Conservation (phyloP, 2,888 invertebrate genomes). For the Stenoptilia bipunctidactyla region DNA sequence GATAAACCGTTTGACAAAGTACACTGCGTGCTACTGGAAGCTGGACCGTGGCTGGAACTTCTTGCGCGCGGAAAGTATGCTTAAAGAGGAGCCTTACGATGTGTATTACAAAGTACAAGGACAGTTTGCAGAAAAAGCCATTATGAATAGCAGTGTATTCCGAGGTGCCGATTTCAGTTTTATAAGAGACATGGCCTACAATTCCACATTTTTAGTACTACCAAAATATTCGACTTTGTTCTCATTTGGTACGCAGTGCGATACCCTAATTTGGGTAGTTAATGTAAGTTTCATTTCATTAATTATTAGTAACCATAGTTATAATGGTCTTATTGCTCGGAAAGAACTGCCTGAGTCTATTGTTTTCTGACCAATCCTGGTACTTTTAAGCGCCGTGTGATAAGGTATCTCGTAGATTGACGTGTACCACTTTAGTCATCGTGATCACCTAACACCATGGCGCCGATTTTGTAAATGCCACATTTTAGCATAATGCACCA, state of each 20-base stretch:
- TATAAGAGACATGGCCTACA: slow-evolving; percentile 35
- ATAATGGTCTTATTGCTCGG: no score
- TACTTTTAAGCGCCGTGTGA: no score
- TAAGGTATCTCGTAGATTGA: no score
- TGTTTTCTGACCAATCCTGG: no score
- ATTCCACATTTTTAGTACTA: slow-evolving; percentile 32
- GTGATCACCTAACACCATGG: no score
- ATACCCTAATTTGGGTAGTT: slow-evolving; percentile 38
- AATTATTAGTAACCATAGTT: no score
- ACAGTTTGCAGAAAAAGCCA: slow-evolving; percentile 38
- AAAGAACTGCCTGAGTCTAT: no score
- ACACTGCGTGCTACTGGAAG: slow-evolving; percentile 48
- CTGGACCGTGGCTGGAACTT: slow-evolving; percentile 41
- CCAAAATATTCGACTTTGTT: slow-evolving; percentile 31
- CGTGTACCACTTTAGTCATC: no score
- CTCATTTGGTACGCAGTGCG: slow-evolving; percentile 32
- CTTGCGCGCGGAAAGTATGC: slow-evolving; percentile 25
- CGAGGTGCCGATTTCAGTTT: slow-evolving; percentile 28
- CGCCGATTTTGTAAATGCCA: no score
- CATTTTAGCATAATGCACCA: no score
- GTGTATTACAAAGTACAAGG: slow-evolving; percentile 49
- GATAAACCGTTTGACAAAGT: slow-evolving; percentile 33
- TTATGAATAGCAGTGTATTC: slow-evolving; percentile 34
- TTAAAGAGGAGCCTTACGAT: slow-evolving; percentile 40
- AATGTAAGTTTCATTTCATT: slow-evolving; percentile 29